These are phyloP conservation scores for Euleptes europaea DNA, from an alignment of 2,113 vertebrate species.

Conservation along the genomic window DNA sequence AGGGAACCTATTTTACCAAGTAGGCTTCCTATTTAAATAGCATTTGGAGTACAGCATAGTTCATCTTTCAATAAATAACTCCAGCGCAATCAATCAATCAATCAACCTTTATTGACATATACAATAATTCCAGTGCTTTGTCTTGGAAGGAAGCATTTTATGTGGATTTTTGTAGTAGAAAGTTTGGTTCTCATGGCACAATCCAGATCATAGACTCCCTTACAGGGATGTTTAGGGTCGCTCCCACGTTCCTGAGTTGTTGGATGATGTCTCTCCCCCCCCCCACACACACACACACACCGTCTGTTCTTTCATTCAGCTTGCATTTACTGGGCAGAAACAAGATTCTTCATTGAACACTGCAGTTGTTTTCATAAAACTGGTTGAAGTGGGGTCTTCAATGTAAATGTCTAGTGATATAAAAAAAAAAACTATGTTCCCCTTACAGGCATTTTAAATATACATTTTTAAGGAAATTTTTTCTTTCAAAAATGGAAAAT, in stretches of 20 bases:
- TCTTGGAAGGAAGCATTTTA: not conserved
- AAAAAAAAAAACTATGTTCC: not conserved
- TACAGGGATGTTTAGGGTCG: too few relatives aligned
- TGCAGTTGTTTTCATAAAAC: not conserved
- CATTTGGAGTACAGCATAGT: not conserved
- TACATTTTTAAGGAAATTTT: not conserved
- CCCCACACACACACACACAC: too few relatives aligned
- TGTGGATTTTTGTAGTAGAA: not conserved
- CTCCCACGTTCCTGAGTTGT: not conserved
- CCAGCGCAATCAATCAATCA: too few relatives aligned
- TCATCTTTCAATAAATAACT: too few relatives aligned
- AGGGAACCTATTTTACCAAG: not conserved
- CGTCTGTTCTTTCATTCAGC: not conserved
- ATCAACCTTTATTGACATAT: too few relatives aligned
- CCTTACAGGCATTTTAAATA: too few relatives aligned
- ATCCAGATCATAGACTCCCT: not conserved
- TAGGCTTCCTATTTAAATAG: not conserved
- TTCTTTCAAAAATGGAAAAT: not conserved
- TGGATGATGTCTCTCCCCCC: not conserved
- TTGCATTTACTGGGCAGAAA: not conserved
- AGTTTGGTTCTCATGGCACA: too few relatives aligned
- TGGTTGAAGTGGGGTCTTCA: not conserved
- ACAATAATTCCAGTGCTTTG: not conserved
- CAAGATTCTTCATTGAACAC: not conserved
- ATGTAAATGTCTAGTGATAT: not conserved